A percentile compares a stretch with the other conserved stretches of the same genome.
Evolutionary conservation across 2,113 vertebrate species (phyloP).

Genomic region (Vanacampus margaritifer): DNA sequence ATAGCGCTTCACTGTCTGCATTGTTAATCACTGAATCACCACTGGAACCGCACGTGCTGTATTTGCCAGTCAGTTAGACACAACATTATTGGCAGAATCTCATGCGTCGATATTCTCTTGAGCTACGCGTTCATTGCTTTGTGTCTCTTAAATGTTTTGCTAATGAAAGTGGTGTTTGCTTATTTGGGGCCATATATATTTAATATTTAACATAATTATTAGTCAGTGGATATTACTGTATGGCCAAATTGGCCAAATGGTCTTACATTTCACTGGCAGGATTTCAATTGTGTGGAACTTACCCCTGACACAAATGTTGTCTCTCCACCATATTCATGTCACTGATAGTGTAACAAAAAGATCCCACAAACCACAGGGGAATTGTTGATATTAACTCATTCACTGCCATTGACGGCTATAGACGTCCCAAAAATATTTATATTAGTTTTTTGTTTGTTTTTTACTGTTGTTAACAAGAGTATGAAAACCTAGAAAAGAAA

Average conservation of each 20-base stretch:
- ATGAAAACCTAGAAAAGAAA: no score
- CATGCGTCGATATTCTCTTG: slow-evolving; percentile 21
- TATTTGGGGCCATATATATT: slow-evolving; percentile 30
- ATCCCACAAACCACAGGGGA: background rate
- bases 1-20: slow-evolving; percentile 28
- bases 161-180: slow-evolving; percentile 28
- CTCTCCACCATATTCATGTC: background rate
- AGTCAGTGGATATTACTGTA: slow-evolving; percentile 16
- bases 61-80: no score
- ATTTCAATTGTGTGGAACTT: background rate
- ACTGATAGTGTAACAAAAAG: background rate
- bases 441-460: no score
- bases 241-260: background rate
- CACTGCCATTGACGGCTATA: no score
- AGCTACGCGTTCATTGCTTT: slow-evolving; percentile 39
- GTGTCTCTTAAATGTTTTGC: slow-evolving; percentile 32
- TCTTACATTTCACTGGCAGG: background rate
- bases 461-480: no score
- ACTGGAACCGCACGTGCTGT: slow-evolving; percentile 22
- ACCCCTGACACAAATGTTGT: slow-evolving; percentile 3
- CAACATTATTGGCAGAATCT: slow-evolving; percentile 18
- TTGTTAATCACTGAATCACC: slow-evolving; percentile 17
- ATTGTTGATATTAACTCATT: background rate
- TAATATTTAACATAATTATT: background rate
- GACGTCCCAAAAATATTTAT: no score